Evolutionary conservation across 92 coral and sea anemone genomes (phyloP), one percentile per base, ranked within the genome.

Genomic region (Parazoanthus darwini): DNA sequence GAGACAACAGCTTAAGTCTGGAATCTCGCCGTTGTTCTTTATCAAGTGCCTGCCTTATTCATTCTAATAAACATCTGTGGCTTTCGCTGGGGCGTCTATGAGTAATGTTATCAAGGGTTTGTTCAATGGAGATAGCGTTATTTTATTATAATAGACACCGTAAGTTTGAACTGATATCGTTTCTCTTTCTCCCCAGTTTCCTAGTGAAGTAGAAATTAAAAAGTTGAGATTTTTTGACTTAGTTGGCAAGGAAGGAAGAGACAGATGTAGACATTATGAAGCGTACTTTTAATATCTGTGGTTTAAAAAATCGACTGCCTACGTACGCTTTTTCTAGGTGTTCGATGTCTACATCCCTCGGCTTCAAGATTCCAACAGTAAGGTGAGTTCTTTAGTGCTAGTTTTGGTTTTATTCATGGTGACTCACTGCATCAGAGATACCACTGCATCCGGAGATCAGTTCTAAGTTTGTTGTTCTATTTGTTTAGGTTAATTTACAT

Each of bases 361-460:
- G 13, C 98, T 97, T 22, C 89, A 92, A 72, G 99, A 97, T 88
- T 88, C 96, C n/a, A 97, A 97, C 86, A 97, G 98, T 88, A 97
- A 97, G 98, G 99, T 96, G 59, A 39, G 93, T 16, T 2, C 23
- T 74, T 13, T 3, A 58, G 43, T 36, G 56, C 23, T 54, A 80
- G 80, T n/a, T 76, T 39, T 7, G 3, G 51, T 7, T 7, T 48
- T 48, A 48, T 5, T 48, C 11, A 48, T 48, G 51, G 51, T 48
- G 51, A 48, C 13, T 29, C 18, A 37, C 26, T 79, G 78, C 6
- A 8, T 35, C 1, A 50, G 15, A 1, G 39, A 4, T 7, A 79
- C 42, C 77, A 23, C 25, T 14, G 33, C 18, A 4, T 20, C 22
- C 68, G 86, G 37, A 36, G 8, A 23, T 2, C 20, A 37, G 33